Evolutionary conservation across 2,797 vertebrate genomes (phyloP).

Genomic region (Enteromius radiatus): DNA sequence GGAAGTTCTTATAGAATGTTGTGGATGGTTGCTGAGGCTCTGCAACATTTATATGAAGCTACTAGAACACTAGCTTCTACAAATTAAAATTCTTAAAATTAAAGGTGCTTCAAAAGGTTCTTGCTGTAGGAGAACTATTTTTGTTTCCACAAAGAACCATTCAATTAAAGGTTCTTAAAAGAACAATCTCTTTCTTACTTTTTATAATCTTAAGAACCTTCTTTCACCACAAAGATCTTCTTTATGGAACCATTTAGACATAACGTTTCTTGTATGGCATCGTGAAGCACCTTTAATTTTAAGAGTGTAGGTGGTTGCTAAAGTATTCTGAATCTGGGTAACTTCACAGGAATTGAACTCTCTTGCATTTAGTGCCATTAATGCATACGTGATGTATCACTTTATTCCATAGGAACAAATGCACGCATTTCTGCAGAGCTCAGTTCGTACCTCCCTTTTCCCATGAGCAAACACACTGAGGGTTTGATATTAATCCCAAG

Average conservation of each 20-base stretch:
- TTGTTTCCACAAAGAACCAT: too few relatives aligned
- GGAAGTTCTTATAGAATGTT: neutral
- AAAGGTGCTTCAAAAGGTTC: too few relatives aligned
- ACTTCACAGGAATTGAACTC: constrained; percentile 24
- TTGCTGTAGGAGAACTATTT: too few relatives aligned
- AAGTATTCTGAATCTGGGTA: constrained; percentile 41
- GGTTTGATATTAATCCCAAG: constrained; percentile 55
- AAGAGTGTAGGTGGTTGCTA: neutral
- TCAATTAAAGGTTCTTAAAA: too few relatives aligned
- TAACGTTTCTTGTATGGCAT: too few relatives aligned
- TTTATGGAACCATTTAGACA: too few relatives aligned
- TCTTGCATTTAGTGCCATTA: neutral
- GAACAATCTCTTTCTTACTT: too few relatives aligned
- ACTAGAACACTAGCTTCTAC: neutral
- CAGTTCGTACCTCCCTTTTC: constrained; percentile 8
- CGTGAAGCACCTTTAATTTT: too few relatives aligned
- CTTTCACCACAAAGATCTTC: too few relatives aligned
- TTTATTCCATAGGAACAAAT: neutral
- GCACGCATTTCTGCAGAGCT: neutral
- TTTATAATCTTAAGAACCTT: too few relatives aligned
- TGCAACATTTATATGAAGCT: neutral
- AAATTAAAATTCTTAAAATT: too few relatives aligned
- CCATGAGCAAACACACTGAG: constrained; percentile 9
- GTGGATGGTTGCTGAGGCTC: neutral
- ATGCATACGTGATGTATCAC: neutral